A percentile compares a stretch with the other conserved stretches of the same genome.
phyloP scores from a whole-genome alignment of 2,888 invertebrate species.

The Byasa hedistus region DNA sequence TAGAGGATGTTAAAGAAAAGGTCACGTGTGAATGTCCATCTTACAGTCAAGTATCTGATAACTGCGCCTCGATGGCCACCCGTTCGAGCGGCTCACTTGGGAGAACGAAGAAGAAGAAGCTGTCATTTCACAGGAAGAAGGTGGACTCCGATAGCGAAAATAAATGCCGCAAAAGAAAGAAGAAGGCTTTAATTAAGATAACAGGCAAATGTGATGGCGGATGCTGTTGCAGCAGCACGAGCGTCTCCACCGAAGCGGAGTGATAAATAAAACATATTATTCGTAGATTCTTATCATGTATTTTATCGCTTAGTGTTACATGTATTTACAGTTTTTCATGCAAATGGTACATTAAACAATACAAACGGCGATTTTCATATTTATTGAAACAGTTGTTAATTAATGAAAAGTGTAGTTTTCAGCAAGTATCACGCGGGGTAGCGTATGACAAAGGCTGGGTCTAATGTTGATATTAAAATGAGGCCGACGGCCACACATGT shows the following conservation, averaged over 20 bases:
- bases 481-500: too few relatives aligned
- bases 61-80: constrained; percentile 29
- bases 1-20: constrained; percentile 27
- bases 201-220: constrained; percentile 29
- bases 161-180: constrained; percentile 18
- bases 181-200: constrained; percentile 25
- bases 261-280: constrained; percentile 53
- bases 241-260: constrained; percentile 29
- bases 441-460: too few relatives aligned
- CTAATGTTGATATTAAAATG: too few relatives aligned
- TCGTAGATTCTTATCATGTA: constrained; percentile 78
- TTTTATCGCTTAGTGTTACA: constrained; percentile 69
- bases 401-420: neutral
- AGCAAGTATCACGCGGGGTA: too few relatives aligned
- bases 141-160: constrained; percentile 9
- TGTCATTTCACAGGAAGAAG: constrained; percentile 26
- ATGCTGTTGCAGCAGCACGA: constrained; percentile 34
- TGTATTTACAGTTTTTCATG: constrained; percentile 65
- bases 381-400: constrained; percentile 41
- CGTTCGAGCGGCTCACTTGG: constrained; percentile 40
- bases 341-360: constrained; percentile 71
- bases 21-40: constrained; percentile 2
- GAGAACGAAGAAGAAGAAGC: constrained; percentile 20
- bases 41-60: neutral
- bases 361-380: constrained; percentile 68